A percentile compares a stretch with the other conserved stretches of the same genome.
Evolutionary conservation across 2,797 vertebrate genomes (phyloP).

Genomic region (Etheostoma nigrum): DNA sequence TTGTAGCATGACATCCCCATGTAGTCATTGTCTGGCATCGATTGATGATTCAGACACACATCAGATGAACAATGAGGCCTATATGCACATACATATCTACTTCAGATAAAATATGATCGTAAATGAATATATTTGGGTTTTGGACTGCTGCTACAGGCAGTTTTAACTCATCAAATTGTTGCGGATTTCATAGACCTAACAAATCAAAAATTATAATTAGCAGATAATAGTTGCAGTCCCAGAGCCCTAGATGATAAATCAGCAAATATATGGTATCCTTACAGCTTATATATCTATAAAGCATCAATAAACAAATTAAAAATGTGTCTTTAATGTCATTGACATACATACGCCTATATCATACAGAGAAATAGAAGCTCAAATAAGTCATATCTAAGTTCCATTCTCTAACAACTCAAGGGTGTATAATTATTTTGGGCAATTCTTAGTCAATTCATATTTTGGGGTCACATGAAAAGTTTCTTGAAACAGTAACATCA

Average conservation of each 20-base stretch:
- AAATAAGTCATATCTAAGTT: neutral
- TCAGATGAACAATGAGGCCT: constrained; percentile 33
- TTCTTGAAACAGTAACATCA: neutral
- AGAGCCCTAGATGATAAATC: neutral
- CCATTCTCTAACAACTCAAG: neutral
- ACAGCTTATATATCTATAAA: neutral
- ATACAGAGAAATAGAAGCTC: neutral
- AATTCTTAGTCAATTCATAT: neutral
- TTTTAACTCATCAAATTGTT: neutral
- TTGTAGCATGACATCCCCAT: constrained; percentile 68
- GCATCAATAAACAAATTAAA: neutral
- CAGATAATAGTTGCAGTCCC: neutral
- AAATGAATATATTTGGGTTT: neutral
- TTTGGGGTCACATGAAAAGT: neutral
- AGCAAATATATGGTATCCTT: neutral
- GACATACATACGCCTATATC: neutral
- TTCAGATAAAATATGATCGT: neutral
- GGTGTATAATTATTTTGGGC: neutral
- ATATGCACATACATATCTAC: neutral
- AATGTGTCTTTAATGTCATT: neutral
- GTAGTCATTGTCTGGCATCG: constrained; percentile 56
- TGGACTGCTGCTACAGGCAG: neutral
- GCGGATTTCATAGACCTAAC: neutral
- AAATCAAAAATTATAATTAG: neutral
- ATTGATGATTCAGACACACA: constrained; percentile 48